Base-by-base conservation (phyloP, 1,140 invertebrate genomes). In the Micrasema longulum region DNA sequence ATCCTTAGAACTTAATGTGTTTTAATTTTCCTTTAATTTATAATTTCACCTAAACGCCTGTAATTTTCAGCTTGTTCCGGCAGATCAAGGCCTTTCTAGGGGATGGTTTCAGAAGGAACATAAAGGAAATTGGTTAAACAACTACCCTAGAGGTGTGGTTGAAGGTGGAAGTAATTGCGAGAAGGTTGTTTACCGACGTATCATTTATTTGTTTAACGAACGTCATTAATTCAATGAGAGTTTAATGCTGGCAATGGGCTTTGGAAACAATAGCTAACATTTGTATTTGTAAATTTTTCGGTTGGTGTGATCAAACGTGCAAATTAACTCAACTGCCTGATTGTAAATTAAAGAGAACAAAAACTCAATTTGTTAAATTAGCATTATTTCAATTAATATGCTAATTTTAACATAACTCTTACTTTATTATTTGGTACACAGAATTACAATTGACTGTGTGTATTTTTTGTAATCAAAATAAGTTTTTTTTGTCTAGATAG, bases 101-200 rank as follows among this genome's bases (percentile, higher is more conserved):
- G n/a, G 11, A 38, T n/a, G 35, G 14, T 41, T 18, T 38, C 16
- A 60, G 22, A 18, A 20, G 55, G 11, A 60, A 38, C 38, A 18
- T 31, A 60, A 41, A 41, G 35, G 55, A 41, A 60, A 60, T 20
- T 60, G 55, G 55, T 60, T 60, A 41, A 60, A 18, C 38, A 20
- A 22, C 22, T 60, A 60, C 55, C 55, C 35, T 14, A 38, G 12
- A 60, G 55, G 55, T 60, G 35, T 38, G n/a, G 55, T 38, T 23
- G 4, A 23, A 38, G 35, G 35, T 60, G 35, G n/a, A 41, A 16
- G 55, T 41, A 60, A 60, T 60, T 60, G 36, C 14, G 36, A 14
- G 14, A 11, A 41, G 18, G 36, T 60, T 41, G 20, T 38, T 60
- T 41, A 60, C 36, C 36, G 18, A 20, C 55, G 18, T 38, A 41